Percentiles rank a stretch among this genome's conserved stretches.
These are phyloP conservation scores for Drosophila pseudotakahashii DNA, from an alignment of 2,888 invertebrate species.

Conservation along the genomic window DNA sequence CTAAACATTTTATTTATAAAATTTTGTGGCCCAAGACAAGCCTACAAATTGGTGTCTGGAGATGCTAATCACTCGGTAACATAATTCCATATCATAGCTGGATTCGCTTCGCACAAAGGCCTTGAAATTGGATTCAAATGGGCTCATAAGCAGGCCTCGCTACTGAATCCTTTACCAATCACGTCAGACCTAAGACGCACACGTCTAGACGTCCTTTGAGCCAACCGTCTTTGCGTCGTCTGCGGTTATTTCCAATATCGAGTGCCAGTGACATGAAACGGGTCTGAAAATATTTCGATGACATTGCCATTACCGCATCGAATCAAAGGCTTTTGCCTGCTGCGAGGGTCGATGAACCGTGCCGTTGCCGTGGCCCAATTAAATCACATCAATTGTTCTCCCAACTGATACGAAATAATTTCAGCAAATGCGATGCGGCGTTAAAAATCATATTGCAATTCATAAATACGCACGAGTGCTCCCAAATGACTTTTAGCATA, in stretches of 20 bases:
- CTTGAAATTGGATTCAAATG: slow-evolving; percentile 9
- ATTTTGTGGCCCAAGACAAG: neutral
- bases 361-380: slow-evolving; percentile 14
- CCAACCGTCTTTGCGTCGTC: slow-evolving; percentile 30
- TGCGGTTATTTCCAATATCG: slow-evolving; percentile 20
- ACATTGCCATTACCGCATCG: neutral
- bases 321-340: slow-evolving; percentile 28
- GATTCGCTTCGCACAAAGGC: slow-evolving; percentile 6
- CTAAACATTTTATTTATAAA: too few relatives aligned
- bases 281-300: slow-evolving; percentile 4
- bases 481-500: slow-evolving; percentile 36
- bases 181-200: slow-evolving; percentile 22
- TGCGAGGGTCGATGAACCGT: slow-evolving; percentile 23
- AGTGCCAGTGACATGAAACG: slow-evolving; percentile 32
- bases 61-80: neutral
- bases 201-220: slow-evolving; percentile 49
- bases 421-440: slow-evolving; percentile 15
- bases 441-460: slow-evolving; percentile 37
- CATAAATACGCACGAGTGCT: slow-evolving; percentile 23
- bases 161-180: slow-evolving; percentile 30
- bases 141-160: slow-evolving; percentile 6
- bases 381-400: slow-evolving; percentile 24
- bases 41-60: neutral
- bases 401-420: slow-evolving; percentile 13
- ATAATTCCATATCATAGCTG: neutral